Conservation (phyloP, 2,888 invertebrate genomes). For the Drymonia ruficornis region DNA sequence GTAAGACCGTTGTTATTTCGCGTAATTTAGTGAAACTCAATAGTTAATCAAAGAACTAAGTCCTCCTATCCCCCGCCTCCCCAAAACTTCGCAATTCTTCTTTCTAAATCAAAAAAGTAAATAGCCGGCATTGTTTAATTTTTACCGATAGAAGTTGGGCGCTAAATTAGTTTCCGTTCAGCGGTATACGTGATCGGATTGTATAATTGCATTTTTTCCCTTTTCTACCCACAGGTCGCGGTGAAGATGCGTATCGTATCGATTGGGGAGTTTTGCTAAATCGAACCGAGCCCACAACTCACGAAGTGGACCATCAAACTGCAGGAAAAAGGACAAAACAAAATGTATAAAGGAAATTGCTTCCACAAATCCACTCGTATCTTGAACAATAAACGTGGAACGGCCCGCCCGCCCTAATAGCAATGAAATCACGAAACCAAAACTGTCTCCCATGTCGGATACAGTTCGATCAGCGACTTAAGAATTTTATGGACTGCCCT, state of each 20-base stretch:
- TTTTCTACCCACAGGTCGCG: slow-evolving; percentile 53
- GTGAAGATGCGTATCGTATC: slow-evolving; percentile 75
- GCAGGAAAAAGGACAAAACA: slow-evolving; percentile 84
- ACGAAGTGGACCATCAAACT: slow-evolving; percentile 82
- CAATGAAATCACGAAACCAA: slow-evolving; percentile 85
- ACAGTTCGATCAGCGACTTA: slow-evolving; percentile 60
- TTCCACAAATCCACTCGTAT: slow-evolving; percentile 85
- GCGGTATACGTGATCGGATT: slow-evolving; percentile 71
- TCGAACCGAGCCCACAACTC: slow-evolving; percentile 79
- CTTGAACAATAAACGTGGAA: slow-evolving; percentile 83
- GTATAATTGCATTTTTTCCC: slow-evolving; percentile 73
- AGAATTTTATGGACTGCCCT: slow-evolving; percentile 61
- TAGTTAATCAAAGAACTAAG: slow-evolving; percentile 7
- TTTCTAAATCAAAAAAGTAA: slow-evolving; percentile 34
- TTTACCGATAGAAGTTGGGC: slow-evolving; percentile 59
- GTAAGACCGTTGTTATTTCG: neutral
- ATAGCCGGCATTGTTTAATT: slow-evolving; percentile 31
- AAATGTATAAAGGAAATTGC: slow-evolving; percentile 85
- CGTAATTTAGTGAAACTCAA: neutral
- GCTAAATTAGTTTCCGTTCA: slow-evolving; percentile 79
- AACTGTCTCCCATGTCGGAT: slow-evolving; percentile 75
- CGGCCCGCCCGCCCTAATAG: slow-evolving; percentile 81
- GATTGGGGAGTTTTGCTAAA: slow-evolving; percentile 74
- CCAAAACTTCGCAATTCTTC: slow-evolving; percentile 12
- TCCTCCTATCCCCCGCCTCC: slow-evolving; percentile 10